Evolutionary conservation across 1,140 invertebrate species (phyloP), one percentile per base, ranked within the genome.

Genomic region (Drosophila truncata): DNA sequence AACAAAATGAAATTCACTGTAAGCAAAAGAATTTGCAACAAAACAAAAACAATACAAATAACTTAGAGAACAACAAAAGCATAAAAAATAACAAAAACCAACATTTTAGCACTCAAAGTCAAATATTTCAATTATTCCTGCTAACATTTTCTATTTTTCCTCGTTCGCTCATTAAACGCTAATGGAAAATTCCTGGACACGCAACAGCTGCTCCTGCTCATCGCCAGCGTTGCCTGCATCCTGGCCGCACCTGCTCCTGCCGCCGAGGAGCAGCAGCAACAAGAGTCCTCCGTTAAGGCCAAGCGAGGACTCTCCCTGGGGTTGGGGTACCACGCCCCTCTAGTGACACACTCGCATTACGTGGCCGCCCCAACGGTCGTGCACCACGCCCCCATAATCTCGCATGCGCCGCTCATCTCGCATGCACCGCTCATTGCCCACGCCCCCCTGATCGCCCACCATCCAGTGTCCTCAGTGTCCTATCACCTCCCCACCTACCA

Each of bases 401-500:
- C 82, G 31, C 86, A 91, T 63, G 86, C 86, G 55, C 88, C 88
- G 31, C 71, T 88, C 66, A 84, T 90, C 52, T 52, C 85, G 25
- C 85, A 90, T 65, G 84, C 82, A 27, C 82, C 82, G 18, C 65
- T 87, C 57, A 72, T 80, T 47, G 47, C 78, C 29, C 88, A 91
- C 55, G 83, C 86, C 8, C 85, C 85, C 11, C 54, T 90, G 27
- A 70, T 77, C 41, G 54, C 80, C 33, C 73, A 77, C 35, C 87
- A 84, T 14, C 74, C 86, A 13, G 52, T 88, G 20, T 63, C 78
- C 5, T 74, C 83, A 41, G 9, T 91, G 13, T 91, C 91, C 10
- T 86, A 92, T 63, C 91, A 92, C 54, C 70, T 88, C 58, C 91
- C 91, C 41, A 72, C 55, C 61, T 90, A 90, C 59, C 91, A 92